Percentiles rank a stretch among this genome's conserved stretches.
phyloP scores from a whole-genome alignment of 2,888 invertebrate species.

The Xestia ashworthii region DNA sequence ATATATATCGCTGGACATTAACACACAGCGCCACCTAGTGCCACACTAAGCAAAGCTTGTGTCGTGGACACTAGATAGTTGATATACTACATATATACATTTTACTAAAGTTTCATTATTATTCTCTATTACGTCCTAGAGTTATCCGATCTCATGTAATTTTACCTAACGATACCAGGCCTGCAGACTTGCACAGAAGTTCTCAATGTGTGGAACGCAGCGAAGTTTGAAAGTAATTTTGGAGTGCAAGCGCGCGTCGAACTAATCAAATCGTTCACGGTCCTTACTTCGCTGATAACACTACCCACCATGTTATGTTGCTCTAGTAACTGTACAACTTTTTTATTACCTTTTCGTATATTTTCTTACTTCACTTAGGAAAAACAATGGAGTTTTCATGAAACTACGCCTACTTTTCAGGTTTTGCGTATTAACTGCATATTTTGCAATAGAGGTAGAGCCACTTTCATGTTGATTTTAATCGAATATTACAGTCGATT shows the following conservation, averaged over 20 bases:
- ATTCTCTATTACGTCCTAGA: conserved; percentile 52
- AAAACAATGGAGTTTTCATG: conserved; percentile 58
- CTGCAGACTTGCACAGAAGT: conserved; percentile 78
- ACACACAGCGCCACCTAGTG: no score
- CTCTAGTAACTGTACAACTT: conserved; percentile 76
- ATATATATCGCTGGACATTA: no score
- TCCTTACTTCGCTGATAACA: conserved; percentile 86
- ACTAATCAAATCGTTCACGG: conserved; percentile 90
- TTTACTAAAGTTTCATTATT: conserved; percentile 21
- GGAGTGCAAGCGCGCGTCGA: conserved; percentile 88
- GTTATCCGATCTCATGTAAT: conserved; percentile 66
- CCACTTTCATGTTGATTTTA: conserved; percentile 5
- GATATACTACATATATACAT: no score
- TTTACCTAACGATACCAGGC: conserved; percentile 75
- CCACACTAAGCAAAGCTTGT: no score
- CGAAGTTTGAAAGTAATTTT: conserved; percentile 88
- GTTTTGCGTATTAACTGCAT: conserved; percentile 26
- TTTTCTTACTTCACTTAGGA: conserved; percentile 54
- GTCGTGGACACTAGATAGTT: no score
- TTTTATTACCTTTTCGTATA: conserved; percentile 63
- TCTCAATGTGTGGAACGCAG: conserved; percentile 74
- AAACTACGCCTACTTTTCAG: conserved; percentile 45
- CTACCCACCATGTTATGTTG: conserved; percentile 76
- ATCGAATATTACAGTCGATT: conserved; percentile 24
- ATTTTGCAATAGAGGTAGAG: conserved; percentile 23